These are phyloP conservation scores for Ephydatia muelleri DNA, from an alignment of 37 sponge, comb jelly and placozoan genomes.

Conservation along the genomic window DNA sequence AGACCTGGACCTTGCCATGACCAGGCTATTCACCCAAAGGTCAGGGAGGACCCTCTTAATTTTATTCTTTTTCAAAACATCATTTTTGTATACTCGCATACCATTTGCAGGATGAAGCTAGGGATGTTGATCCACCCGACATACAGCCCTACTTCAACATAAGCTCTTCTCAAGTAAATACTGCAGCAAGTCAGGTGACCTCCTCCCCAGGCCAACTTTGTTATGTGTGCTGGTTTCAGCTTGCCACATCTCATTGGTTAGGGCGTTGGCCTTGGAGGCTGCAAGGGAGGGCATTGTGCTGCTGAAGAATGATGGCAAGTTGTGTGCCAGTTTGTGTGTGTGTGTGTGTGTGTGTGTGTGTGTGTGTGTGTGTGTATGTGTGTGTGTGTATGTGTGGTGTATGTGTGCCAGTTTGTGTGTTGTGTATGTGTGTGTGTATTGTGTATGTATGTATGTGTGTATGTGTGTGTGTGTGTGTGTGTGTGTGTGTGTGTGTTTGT, in stretches of 20 bases:
- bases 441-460: conserved; percentile 1
- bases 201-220: neutral
- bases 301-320: conserved; percentile 58
- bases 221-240: neutral
- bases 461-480: conserved; percentile 30
- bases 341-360: neutral
- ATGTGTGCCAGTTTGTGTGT: neutral
- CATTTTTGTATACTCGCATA: neutral
- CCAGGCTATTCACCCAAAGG: conserved; percentile 63
- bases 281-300: conserved; percentile 76
- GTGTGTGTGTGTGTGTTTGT: conserved; percentile 23
- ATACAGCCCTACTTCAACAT: conserved; percentile 62
- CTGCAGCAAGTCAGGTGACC: conserved; percentile 52
- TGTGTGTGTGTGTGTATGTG: conserved; percentile 3
- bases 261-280: conserved; percentile 64
- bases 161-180: conserved; percentile 53
- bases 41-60: no score
- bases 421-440: conserved; percentile 16
- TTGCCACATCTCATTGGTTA: neutral
- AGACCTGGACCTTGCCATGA: conserved; percentile 58
- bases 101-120: conserved; percentile 47
- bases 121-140: conserved; percentile 74
- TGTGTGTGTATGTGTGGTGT: neutral
- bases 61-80: no score
- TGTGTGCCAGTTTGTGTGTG: neutral